phyloP scores from a whole-genome alignment of 2,113 vertebrate species.

The Dipodomys spectabilis region DNA sequence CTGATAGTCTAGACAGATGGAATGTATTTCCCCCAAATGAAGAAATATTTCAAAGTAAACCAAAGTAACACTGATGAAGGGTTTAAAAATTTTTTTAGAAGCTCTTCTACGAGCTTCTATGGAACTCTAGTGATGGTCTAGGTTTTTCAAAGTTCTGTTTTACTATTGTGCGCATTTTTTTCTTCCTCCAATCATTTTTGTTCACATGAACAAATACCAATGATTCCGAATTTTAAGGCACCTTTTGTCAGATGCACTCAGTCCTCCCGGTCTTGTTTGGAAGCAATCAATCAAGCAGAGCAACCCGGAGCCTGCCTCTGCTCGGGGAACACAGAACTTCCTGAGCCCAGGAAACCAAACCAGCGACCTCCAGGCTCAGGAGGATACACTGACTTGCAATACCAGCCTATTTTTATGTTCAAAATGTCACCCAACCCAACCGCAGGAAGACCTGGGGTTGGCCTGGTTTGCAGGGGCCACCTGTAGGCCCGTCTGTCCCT shows the following conservation, averaged over 20 bases:
- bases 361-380: neutral
- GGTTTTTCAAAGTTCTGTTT: constrained; percentile 56
- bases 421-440: neutral
- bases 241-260: constrained; percentile 28
- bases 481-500: neutral
- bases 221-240: constrained; percentile 50
- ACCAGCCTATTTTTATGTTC: constrained; percentile 3
- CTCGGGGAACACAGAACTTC: neutral
- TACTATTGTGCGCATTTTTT: constrained; percentile 5
- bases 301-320: neutral
- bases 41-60: constrained; percentile 70
- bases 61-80: constrained; percentile 18
- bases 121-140: constrained; percentile 5
- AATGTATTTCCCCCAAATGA: constrained; percentile 67
- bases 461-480: neutral
- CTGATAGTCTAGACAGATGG: constrained; percentile 49
- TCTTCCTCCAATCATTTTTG: constrained; percentile 47
- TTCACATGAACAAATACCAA: constrained; percentile 38
- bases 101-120: constrained; percentile 54
- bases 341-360: neutral
- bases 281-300: constrained; percentile 28
- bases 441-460: constrained; percentile 1
- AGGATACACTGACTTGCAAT: neutral
- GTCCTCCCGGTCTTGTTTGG: constrained; percentile 5
- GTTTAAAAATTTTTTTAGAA: neutral